phyloP scores from a whole-genome alignment of 2,888 invertebrate species.

The Calameuta filiformis region DNA sequence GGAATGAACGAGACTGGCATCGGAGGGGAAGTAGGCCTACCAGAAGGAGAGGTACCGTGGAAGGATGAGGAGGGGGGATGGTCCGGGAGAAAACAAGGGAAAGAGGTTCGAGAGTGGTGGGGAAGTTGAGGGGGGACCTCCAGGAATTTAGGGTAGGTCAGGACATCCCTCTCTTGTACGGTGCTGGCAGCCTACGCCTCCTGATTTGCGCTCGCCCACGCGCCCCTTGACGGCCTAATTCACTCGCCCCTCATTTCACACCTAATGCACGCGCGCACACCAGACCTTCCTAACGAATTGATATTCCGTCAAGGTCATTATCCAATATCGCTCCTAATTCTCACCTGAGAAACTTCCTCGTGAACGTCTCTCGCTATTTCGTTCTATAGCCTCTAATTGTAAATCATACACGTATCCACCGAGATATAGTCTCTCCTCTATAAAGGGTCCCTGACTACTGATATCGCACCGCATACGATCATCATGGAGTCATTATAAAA shows the following conservation, averaged over 20 bases:
- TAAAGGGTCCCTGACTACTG: background rate
- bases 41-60: constrained; percentile 27
- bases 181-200: constrained; percentile 2
- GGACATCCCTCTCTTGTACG: constrained; percentile 6
- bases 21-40: constrained; percentile 34
- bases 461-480: background rate
- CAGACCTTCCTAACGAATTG: background rate
- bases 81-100: constrained; percentile 13
- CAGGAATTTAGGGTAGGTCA: constrained; percentile 19
- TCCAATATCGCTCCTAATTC: background rate
- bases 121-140: background rate
- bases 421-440: background rate
- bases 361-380: background rate
- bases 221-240: constrained; percentile 10
- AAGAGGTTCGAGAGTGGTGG: constrained; percentile 5
- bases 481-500: background rate
- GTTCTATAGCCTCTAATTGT: background rate
- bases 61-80: constrained; percentile 19
- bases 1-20: constrained; percentile 51
- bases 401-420: background rate
- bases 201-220: background rate
- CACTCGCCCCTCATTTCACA: constrained; percentile 8
- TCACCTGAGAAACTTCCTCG: background rate
- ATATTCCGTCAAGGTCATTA: background rate
- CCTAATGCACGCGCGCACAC: constrained; percentile 7